These are phyloP conservation scores for Odontesthes bonariensis DNA, from an alignment of 2,113 vertebrate genomes.

Conservation along the genomic window DNA sequence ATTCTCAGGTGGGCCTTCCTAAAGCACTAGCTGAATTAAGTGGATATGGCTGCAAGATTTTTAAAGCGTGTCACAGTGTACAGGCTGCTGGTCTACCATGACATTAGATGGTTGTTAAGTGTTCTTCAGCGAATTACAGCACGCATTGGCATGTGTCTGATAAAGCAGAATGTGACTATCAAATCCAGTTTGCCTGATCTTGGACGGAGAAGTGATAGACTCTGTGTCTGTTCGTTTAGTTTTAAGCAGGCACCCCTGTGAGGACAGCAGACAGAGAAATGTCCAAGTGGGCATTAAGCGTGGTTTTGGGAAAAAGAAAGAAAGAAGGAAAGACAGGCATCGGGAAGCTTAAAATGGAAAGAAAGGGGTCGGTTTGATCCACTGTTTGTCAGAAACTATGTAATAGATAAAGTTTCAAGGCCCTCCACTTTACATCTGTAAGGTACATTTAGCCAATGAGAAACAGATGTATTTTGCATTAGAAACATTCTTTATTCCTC, in stretches of 20 bases:
- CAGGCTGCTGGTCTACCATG: slow-evolving; percentile 59
- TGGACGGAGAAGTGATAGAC: slow-evolving; percentile 48
- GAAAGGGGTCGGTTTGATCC: slow-evolving; percentile 19
- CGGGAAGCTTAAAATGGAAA: slow-evolving; percentile 39
- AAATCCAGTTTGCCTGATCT: slow-evolving; percentile 63
- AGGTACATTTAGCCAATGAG: slow-evolving; percentile 17
- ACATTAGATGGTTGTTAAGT: slow-evolving; percentile 71
- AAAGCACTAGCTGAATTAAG: slow-evolving; percentile 82
- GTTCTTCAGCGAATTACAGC: slow-evolving; percentile 68
- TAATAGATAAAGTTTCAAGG: slow-evolving; percentile 27
- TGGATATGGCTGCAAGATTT: slow-evolving; percentile 75
- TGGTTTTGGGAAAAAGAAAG: slow-evolving; percentile 57
- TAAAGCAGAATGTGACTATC: slow-evolving; percentile 70
- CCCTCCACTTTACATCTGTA: slow-evolving; percentile 41
- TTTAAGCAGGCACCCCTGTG: slow-evolving; percentile 61
- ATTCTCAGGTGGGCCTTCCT: slow-evolving; percentile 82
- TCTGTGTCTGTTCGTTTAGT: slow-evolving; percentile 63
- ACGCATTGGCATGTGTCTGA: slow-evolving; percentile 64
- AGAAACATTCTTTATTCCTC: slow-evolving; percentile 5
- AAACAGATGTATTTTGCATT: slow-evolving; percentile 26
- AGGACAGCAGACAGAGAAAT: slow-evolving; percentile 57
- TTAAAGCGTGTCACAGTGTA: slow-evolving; percentile 67
- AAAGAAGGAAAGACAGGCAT: slow-evolving; percentile 46
- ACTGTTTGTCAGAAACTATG: slow-evolving; percentile 36
- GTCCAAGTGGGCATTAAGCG: slow-evolving; percentile 62